phyloP scores from a whole-genome alignment of 2,113 vertebrate species.

The Scalopus aquaticus region DNA sequence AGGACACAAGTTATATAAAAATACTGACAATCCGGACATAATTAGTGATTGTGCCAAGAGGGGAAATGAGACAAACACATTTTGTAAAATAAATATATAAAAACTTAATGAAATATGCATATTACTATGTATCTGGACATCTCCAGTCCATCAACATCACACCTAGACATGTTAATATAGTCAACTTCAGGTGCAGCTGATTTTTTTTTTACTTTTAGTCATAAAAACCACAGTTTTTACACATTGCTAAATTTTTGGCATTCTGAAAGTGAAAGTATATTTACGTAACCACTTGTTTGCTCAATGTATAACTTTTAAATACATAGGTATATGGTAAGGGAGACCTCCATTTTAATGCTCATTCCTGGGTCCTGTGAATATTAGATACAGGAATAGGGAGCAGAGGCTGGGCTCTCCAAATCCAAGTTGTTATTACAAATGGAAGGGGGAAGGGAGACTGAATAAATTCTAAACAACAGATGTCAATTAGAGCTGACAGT shows the following conservation, averaged over 20 bases:
- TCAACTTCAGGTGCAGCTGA: background rate
- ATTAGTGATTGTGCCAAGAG: background rate
- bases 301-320: background rate
- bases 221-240: background rate
- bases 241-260: background rate
- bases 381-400: background rate
- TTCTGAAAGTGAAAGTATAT: slow-evolving; percentile 16
- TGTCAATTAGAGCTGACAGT: background rate
- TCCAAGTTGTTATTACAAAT: background rate
- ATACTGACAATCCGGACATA: background rate
- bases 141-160: background rate
- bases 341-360: background rate
- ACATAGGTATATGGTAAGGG: background rate
- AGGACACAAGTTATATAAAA: background rate
- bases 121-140: background rate
- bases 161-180: background rate
- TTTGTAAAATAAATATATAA: background rate
- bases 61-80: slow-evolving; percentile 1
- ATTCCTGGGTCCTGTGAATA: background rate
- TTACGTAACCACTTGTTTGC: background rate
- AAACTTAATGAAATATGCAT: background rate
- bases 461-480: background rate
- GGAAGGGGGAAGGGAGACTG: background rate
- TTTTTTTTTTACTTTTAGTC: slow-evolving; percentile 1
- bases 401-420: background rate